Conservation (phyloP, 2,113 vertebrate species). For the Pongo pygmaeus region DNA sequence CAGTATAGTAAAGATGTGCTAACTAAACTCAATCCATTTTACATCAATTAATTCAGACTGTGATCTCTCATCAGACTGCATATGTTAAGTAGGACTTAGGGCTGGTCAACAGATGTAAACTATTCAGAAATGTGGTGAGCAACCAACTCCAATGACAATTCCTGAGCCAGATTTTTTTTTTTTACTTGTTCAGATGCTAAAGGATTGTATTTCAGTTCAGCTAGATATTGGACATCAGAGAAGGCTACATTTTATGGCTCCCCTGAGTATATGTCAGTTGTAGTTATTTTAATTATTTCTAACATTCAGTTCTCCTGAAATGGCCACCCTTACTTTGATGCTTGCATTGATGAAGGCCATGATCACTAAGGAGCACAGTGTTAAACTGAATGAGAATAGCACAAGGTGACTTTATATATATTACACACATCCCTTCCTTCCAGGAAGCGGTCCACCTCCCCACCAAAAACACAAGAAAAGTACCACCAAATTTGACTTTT, state of each 20-base stretch:
- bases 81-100: background rate
- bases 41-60: constrained; percentile 56
- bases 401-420: too few relatives aligned
- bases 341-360: background rate
- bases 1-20: constrained; percentile 58
- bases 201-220: constrained; percentile 49
- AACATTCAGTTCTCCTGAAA: constrained; percentile 39
- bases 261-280: background rate
- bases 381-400: background rate
- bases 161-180: background rate
- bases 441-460: background rate
- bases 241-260: constrained; percentile 8
- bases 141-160: background rate
- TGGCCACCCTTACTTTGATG: background rate
- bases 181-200: background rate
- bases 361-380: background rate
- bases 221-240: constrained; percentile 29
- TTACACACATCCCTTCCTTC: background rate
- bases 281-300: constrained; percentile 55
- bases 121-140: background rate
- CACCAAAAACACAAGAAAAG: background rate
- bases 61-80: constrained; percentile 49
- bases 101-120: constrained; percentile 66
- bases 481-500: too few relatives aligned
- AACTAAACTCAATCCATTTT: constrained; percentile 70